Evolutionary conservation across 2,888 invertebrate genomes (phyloP).

Genomic region (Drymonia ruficornis): DNA sequence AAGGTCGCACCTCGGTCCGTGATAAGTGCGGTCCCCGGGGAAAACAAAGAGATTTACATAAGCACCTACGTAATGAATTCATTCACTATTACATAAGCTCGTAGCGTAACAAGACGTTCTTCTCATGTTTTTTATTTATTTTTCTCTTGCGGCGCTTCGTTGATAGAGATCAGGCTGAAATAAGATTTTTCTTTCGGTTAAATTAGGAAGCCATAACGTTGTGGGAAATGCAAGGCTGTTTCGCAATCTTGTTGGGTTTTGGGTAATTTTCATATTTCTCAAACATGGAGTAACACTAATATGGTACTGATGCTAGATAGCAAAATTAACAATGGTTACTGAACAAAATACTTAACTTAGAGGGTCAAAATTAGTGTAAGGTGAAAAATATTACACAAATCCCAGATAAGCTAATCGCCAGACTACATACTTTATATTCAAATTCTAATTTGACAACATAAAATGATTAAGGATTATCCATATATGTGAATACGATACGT

Average conservation of each 20-base stretch:
- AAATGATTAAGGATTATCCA: neutral
- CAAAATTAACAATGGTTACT: too few relatives aligned
- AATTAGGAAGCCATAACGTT: neutral
- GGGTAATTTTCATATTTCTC: neutral
- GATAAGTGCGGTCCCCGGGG: slow-evolving; percentile 12
- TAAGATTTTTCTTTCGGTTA: neutral
- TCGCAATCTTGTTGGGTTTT: neutral
- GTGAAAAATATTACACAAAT: too few relatives aligned
- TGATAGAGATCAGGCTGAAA: slow-evolving; percentile 2
- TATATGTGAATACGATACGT: too few relatives aligned
- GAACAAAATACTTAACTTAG: too few relatives aligned
- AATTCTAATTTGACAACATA: too few relatives aligned
- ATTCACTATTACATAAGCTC: slow-evolving; percentile 12
- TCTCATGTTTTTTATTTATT: slow-evolving; percentile 13
- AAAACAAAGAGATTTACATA: slow-evolving; percentile 40
- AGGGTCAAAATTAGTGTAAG: too few relatives aligned
- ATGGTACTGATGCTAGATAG: too few relatives aligned
- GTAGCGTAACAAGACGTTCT: slow-evolving; percentile 7
- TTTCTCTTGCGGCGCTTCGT: slow-evolving; percentile 3
- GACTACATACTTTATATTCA: too few relatives aligned
- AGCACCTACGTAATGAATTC: slow-evolving; percentile 26
- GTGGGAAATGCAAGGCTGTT: neutral
- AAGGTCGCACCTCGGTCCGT: slow-evolving; percentile 9
- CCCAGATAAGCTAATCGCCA: too few relatives aligned
- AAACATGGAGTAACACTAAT: too few relatives aligned